Conservation (phyloP, 2,113 vertebrate species). For the Brachionichthys hirsutus region DNA sequence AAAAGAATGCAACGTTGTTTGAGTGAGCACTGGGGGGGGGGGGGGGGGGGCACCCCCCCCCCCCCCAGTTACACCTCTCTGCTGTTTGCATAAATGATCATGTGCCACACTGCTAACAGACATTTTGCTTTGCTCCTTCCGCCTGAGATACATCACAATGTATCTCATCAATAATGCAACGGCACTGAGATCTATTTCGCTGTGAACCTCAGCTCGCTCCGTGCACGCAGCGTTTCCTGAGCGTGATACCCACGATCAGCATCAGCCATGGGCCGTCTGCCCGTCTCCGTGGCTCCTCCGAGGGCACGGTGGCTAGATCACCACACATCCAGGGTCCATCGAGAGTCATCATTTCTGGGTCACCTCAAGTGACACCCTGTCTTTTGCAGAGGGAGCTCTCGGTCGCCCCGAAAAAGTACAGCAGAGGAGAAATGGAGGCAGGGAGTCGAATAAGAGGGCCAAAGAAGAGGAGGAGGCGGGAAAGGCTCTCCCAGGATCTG, state of each 20-base stretch:
- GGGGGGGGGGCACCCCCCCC: no score
- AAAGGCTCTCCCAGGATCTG: constrained; percentile 60
- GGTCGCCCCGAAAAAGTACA: constrained; percentile 48
- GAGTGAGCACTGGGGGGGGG: constrained; percentile 37
- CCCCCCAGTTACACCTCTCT: constrained; percentile 68
- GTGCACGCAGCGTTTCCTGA: constrained; percentile 33
- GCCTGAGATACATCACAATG: constrained; percentile 73
- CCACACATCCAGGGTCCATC: constrained; percentile 70
- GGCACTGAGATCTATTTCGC: constrained; percentile 67
- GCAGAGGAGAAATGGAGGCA: constrained; percentile 27
- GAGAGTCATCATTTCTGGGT: constrained; percentile 74
- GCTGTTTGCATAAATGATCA: constrained; percentile 65
- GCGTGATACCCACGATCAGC: constrained; percentile 52
- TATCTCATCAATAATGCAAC: constrained; percentile 76
- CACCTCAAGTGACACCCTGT: constrained; percentile 67
- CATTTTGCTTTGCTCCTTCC: constrained; percentile 72
- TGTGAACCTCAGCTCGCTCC: constrained; percentile 44
- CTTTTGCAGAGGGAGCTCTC: constrained; percentile 46
- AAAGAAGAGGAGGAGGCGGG: constrained; percentile 24
- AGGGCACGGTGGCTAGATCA: constrained; percentile 62
- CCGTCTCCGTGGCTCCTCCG: constrained; percentile 26
- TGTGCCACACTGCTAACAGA: constrained; percentile 64
- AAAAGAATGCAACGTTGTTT: constrained; percentile 34
- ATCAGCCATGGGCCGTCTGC: constrained; percentile 20
- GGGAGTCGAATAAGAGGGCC: constrained; percentile 7